These are phyloP conservation scores for Xanthia icteritia DNA, from an alignment of 2,888 invertebrate genomes.

Conservation along the genomic window DNA sequence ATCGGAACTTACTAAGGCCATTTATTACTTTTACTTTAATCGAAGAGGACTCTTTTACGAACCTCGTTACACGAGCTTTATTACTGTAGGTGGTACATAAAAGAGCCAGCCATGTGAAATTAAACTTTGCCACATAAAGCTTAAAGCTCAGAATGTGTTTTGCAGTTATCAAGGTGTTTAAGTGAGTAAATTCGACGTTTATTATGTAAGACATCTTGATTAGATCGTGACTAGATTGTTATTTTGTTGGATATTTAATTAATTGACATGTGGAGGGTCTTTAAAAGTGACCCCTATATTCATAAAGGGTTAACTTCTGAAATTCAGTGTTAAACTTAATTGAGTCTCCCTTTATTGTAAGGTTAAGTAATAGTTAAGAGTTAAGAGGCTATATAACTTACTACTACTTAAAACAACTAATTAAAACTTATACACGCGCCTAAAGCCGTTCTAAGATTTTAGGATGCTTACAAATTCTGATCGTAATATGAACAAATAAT, in stretches of 20 bases:
- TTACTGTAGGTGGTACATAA: constrained; percentile 71
- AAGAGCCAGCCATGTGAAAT: constrained; percentile 60
- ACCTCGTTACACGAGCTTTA: constrained; percentile 75
- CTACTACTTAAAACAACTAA: constrained; percentile 35
- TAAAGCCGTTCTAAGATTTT: constrained; percentile 3
- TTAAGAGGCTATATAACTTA: constrained; percentile 29
- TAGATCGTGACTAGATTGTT: constrained; percentile 69
- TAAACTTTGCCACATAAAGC: constrained; percentile 39
- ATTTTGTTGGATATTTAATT: constrained; percentile 71
- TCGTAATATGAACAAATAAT: too few relatives aligned
- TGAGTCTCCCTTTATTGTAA: constrained; percentile 24
- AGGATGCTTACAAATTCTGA: constrained; percentile 8
- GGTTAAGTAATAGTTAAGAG: constrained; percentile 31
- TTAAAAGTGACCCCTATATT: constrained; percentile 27
- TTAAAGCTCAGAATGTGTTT: constrained; percentile 52
- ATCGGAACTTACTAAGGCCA: constrained; percentile 70
- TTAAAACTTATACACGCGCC: constrained; percentile 7
- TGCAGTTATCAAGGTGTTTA: constrained; percentile 43
- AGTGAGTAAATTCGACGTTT: constrained; percentile 69
- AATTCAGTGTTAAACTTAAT: constrained; percentile 44
- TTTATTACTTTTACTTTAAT: constrained; percentile 77
- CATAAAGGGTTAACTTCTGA: constrained; percentile 40
- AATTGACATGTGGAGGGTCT: constrained; percentile 62
- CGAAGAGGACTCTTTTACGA: constrained; percentile 73
- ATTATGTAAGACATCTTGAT: constrained; percentile 73